phyloP scores from a whole-genome alignment of 2,113 vertebrate species.

The Cyanoderma ruficeps region DNA sequence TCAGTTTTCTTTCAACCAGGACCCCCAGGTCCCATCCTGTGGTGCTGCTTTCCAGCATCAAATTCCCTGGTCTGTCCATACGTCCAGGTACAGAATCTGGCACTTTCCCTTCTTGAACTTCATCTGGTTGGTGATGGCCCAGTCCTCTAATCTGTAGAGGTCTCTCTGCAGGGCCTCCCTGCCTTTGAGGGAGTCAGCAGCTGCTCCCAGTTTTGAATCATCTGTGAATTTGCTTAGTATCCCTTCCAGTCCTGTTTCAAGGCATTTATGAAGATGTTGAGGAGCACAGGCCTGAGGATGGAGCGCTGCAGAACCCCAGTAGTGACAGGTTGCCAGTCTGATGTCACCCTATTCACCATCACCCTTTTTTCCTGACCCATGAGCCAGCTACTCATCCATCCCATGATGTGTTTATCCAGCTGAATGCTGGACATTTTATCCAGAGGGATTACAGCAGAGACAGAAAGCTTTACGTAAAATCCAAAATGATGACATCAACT shows the following conservation, averaged over 20 bases:
- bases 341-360: too few relatives aligned
- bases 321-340: not conserved
- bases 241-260: not conserved
- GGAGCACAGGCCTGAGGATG: not conserved
- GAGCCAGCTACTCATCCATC: too few relatives aligned
- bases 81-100: too few relatives aligned
- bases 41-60: not conserved
- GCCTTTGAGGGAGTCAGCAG: not conserved
- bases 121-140: not conserved
- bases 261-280: not conserved
- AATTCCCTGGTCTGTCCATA: not conserved
- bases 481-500: not conserved
- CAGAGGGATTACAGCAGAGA: not conserved
- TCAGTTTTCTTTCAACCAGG: not conserved
- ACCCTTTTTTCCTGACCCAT: too few relatives aligned
- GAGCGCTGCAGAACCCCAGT: not conserved
- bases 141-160: not conserved
- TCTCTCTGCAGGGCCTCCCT: not conserved
- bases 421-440: not conserved
- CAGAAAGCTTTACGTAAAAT: fast-evolving
- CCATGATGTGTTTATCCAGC: too few relatives aligned
- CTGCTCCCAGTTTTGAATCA: not conserved
- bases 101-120: not conserved
- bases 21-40: not conserved
- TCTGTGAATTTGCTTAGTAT: not conserved